Percentiles rank a stretch among this genome's conserved stretches.
phyloP scores from a whole-genome alignment of 2,888 invertebrate species.

The Lasioglossum morio region DNA sequence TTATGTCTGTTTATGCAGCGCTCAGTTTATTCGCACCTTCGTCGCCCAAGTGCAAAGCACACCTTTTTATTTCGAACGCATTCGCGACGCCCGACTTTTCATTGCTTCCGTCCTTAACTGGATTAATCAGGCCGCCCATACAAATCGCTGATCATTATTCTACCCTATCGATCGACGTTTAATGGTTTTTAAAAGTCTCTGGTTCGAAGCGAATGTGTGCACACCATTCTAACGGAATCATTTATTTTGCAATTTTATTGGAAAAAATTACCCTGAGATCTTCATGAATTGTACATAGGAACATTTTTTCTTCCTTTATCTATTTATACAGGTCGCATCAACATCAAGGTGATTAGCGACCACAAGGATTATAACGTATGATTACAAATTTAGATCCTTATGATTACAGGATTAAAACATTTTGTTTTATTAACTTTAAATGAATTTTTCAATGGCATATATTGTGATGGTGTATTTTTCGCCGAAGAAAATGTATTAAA shows the following conservation, averaged over 20 bases:
- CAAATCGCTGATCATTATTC: background rate
- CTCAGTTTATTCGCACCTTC: constrained; percentile 64
- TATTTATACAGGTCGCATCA: too few species aligned
- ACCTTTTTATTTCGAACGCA: background rate
- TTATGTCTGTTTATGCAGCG: constrained; percentile 77
- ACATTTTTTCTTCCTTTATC: too few species aligned
- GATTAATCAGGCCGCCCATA: background rate
- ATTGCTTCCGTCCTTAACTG: background rate
- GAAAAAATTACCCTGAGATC: background rate
- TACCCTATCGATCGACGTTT: background rate
- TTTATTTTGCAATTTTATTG: background rate
- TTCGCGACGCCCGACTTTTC: background rate
- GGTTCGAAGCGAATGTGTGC: background rate
- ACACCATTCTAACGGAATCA: background rate
- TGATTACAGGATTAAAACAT: too few species aligned
- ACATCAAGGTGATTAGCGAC: too few species aligned
- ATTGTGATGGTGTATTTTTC: too few species aligned
- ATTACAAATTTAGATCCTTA: too few species aligned
- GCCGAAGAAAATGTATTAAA: too few species aligned
- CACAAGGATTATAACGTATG: too few species aligned
- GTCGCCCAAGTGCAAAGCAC: constrained; percentile 12
- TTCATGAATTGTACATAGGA: too few species aligned
- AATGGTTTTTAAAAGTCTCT: background rate
- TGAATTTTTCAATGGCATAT: too few species aligned
- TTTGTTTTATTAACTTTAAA: too few species aligned